Evolutionary conservation across 92 coral and sea anemone species (phyloP).

Genomic region (Zoanthus gigantus): DNA sequence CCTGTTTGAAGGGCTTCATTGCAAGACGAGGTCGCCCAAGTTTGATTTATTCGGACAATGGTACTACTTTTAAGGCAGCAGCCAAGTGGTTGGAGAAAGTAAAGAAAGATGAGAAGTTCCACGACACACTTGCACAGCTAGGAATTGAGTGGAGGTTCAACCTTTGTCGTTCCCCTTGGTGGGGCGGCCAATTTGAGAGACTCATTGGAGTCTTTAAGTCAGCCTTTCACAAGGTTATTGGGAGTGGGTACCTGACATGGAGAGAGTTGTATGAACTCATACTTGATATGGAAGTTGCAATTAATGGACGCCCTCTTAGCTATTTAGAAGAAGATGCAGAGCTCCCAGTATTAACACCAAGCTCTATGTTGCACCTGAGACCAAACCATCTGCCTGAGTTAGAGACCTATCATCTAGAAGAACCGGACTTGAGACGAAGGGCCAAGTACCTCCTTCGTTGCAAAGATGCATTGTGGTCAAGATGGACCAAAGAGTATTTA

Average conservation of each 20-base stretch:
- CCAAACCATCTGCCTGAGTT: conserved; percentile 59
- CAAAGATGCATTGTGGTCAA: conserved; percentile 59
- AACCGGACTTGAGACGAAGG: conserved; percentile 41
- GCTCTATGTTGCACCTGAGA: conserved; percentile 56
- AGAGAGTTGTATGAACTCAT: conserved; percentile 48
- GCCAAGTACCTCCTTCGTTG: conserved; percentile 52
- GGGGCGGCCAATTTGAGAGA: conserved; percentile 39
- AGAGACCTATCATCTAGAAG: conserved; percentile 43
- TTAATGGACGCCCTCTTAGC: conserved; percentile 52
- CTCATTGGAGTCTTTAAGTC: conserved; percentile 57
- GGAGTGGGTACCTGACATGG: conserved; percentile 47
- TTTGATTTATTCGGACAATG: conserved; percentile 26
- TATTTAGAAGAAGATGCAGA: conserved; percentile 60
- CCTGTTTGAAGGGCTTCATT: conserved; percentile 23
- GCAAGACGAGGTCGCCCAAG: conserved; percentile 23
- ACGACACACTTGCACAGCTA: not conserved
- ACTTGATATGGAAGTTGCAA: conserved; percentile 48
- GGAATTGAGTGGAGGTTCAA: conserved; percentile 27
- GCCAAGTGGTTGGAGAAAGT: conserved; percentile 40
- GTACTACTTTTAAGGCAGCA: conserved; percentile 9
- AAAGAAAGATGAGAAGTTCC: conserved; percentile 29
- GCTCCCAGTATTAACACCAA: conserved; percentile 60
- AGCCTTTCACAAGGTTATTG: conserved; percentile 49
- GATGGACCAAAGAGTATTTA: conserved; percentile 59
- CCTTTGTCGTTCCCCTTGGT: conserved; percentile 25